Conservation (phyloP, 2,113 vertebrate genomes). For the Toxotes chatareus region DNA sequence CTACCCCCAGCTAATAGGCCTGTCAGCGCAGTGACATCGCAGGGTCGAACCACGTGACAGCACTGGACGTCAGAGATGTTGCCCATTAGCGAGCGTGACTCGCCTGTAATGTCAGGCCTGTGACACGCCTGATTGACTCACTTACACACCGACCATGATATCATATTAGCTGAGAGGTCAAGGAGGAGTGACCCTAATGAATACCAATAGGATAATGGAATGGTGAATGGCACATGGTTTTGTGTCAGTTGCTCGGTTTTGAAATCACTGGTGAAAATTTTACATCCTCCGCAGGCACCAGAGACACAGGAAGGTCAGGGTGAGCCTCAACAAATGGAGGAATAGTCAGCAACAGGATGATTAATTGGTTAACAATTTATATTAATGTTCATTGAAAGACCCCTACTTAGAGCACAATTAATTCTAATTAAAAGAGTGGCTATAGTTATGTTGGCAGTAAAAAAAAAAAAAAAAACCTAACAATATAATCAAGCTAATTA, state of each 20-base stretch:
- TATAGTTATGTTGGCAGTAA: conserved; percentile 73
- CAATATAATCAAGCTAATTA: conserved; percentile 85
- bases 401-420: conserved; percentile 83
- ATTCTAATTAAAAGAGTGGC: conserved; percentile 83
- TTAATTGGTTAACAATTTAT: conserved; percentile 85
- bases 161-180: conserved; percentile 68
- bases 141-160: conserved; percentile 71
- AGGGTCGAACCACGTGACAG: conserved; percentile 63
- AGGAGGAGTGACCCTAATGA: conserved; percentile 51
- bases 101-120: conserved; percentile 62
- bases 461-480: conserved; percentile 65
- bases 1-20: conserved; percentile 68
- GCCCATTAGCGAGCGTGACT: conserved; percentile 68
- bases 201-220: conserved; percentile 27
- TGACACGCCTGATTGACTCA: conserved; percentile 72
- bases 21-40: conserved; percentile 70
- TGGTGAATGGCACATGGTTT: conserved; percentile 6
- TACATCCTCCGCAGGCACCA: conserved; percentile 18
- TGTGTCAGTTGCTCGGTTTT: conserved; percentile 9
- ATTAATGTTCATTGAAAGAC: conserved; percentile 85
- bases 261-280: conserved; percentile 8
- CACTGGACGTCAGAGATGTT: conserved; percentile 58
- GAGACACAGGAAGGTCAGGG: conserved; percentile 53
- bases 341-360: conserved; percentile 75
- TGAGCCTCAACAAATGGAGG: conserved; percentile 51